Evolutionary conservation across 2,113 vertebrate species (phyloP).

Genomic region (human): DNA sequence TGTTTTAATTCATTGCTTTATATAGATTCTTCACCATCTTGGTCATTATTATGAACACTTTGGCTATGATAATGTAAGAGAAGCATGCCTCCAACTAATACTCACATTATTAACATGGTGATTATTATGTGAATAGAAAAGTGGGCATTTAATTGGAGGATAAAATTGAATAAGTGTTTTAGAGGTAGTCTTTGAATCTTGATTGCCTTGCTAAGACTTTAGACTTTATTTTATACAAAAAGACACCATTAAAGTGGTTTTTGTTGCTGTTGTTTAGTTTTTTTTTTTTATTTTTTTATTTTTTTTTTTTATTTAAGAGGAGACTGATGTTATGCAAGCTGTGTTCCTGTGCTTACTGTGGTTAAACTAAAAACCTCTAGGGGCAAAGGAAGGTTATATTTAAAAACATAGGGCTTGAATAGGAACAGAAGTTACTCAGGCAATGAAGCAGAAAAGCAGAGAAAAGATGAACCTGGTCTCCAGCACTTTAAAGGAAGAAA

Average conservation of each 20-base stretch:
- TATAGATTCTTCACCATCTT: neutral
- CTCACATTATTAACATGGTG: neutral
- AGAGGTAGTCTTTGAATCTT: neutral
- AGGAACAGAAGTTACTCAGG: neutral
- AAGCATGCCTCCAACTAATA: neutral
- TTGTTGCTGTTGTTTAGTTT: no score
- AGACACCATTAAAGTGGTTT: neutral
- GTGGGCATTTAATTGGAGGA: neutral
- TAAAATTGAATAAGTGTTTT: neutral
- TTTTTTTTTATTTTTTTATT: no score
- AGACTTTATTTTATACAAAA: neutral
- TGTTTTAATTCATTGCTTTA: neutral
- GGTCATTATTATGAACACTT: neutral
- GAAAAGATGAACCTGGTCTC: neutral
- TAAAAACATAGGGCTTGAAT: neutral
- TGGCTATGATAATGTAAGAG: neutral
- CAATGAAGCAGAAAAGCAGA: neutral
- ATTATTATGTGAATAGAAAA: neutral
- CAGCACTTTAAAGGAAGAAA: conserved; percentile 51
- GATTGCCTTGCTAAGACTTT: neutral
- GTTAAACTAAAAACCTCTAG: conserved; percentile 25
- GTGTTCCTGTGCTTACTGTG: conserved; percentile 19
- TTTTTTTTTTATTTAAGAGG: neutral
- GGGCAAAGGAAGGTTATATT: neutral
- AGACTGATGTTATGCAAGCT: neutral